These are phyloP conservation scores for Nomada fabriciana DNA, from an alignment of 2,888 invertebrate genomes.

Conservation along the genomic window DNA sequence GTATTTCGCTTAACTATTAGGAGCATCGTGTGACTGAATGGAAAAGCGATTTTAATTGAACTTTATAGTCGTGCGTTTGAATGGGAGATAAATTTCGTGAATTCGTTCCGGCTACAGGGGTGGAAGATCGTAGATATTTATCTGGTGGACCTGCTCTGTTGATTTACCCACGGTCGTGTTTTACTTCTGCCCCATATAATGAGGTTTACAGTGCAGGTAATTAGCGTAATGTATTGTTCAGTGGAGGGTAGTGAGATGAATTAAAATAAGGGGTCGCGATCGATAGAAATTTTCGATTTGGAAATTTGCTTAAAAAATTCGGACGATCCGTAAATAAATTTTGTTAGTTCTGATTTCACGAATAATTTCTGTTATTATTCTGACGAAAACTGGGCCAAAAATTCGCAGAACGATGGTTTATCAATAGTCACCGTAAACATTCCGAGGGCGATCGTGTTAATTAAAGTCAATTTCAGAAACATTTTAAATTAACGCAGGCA, in stretches of 20 bases:
- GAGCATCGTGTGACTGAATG: slow-evolving; percentile 42
- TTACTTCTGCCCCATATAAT: background rate
- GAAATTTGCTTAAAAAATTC: background rate
- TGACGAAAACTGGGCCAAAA: too few relatives aligned
- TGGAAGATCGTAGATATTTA: slow-evolving; percentile 21
- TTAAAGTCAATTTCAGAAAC: too few relatives aligned
- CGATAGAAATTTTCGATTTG: background rate
- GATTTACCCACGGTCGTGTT: slow-evolving; percentile 28
- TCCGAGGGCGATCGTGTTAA: too few relatives aligned
- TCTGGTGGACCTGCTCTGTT: slow-evolving; percentile 12
- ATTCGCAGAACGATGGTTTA: too few relatives aligned
- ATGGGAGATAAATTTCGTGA: slow-evolving; percentile 46
- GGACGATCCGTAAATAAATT: too few relatives aligned
- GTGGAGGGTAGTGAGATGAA: background rate
- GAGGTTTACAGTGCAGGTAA: background rate
- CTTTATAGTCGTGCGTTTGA: slow-evolving; percentile 38
- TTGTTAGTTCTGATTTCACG: too few relatives aligned
- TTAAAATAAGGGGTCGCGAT: background rate
- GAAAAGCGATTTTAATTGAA: slow-evolving; percentile 60
- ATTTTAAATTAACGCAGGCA: background rate
- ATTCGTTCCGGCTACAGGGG: background rate
- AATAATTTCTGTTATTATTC: background rate
- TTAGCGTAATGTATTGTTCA: background rate
- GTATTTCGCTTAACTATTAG: slow-evolving; percentile 40
- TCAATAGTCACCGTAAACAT: too few relatives aligned